A percentile compares a stretch with the other conserved stretches of the same genome.
Conservation (phyloP, 2,888 invertebrate genomes). For the Lordiphosa fenestrarum region DNA sequence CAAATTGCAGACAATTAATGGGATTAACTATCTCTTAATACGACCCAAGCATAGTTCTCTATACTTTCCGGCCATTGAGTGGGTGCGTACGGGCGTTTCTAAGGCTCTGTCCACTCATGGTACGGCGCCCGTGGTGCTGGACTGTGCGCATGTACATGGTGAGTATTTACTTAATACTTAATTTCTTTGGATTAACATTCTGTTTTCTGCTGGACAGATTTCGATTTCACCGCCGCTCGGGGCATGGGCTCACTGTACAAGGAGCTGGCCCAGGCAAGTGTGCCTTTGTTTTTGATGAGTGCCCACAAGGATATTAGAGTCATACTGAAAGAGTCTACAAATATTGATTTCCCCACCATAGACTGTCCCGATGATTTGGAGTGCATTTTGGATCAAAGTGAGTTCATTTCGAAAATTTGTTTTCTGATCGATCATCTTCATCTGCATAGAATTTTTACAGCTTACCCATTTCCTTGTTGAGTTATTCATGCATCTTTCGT, state of each 20-base stretch:
- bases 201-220: constrained; percentile 81
- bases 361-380: constrained; percentile 76
- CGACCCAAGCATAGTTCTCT: constrained; percentile 89
- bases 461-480: constrained; percentile 21
- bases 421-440: background rate
- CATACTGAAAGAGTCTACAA: constrained; percentile 77
- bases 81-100: constrained; percentile 89
- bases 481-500: background rate
- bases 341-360: constrained; percentile 70
- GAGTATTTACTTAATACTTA: constrained; percentile 39
- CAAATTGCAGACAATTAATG: constrained; percentile 85
- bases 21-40: constrained; percentile 87
- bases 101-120: constrained; percentile 87
- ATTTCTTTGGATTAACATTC: background rate
- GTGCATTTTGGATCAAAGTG: constrained; percentile 71
- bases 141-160: constrained; percentile 90
- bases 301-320: constrained; percentile 74
- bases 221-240: constrained; percentile 93
- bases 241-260: constrained; percentile 89
- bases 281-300: constrained; percentile 85
- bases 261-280: constrained; percentile 86
- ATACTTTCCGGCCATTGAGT: constrained; percentile 92
- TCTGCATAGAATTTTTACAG: constrained; percentile 8
- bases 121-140: constrained; percentile 88
- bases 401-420: constrained; percentile 30